Conservation (phyloP, 2,797 vertebrate genomes). For the Pseudomugil gertrudae region DNA sequence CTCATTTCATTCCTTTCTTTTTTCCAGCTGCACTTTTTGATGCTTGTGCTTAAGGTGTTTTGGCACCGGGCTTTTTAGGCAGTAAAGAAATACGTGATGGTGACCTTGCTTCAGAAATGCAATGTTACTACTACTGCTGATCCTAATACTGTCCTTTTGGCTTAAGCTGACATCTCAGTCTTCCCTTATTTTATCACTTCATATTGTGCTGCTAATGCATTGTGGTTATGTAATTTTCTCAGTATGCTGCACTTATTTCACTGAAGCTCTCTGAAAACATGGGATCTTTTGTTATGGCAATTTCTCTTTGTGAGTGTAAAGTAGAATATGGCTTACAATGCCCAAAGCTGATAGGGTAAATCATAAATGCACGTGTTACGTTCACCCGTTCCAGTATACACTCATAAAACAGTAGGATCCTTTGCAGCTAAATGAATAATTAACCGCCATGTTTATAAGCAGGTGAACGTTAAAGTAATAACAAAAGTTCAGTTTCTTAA, state of each 20-base stretch:
- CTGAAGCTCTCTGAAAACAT: not conserved
- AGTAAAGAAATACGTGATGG: not conserved
- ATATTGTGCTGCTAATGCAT: slow-evolving; percentile 12
- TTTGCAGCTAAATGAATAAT: slow-evolving; percentile 24
- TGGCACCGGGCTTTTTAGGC: slow-evolving; percentile 21
- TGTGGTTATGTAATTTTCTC: slow-evolving; percentile 4
- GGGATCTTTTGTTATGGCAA: not conserved
- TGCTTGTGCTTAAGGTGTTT: slow-evolving; percentile 50
- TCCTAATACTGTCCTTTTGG: slow-evolving; percentile 18
- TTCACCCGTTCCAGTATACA: not conserved
- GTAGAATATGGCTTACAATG: slow-evolving; percentile 1
- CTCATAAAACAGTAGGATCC: slow-evolving; percentile 6
- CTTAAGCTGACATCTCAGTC: slow-evolving; percentile 23
- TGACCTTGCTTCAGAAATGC: slow-evolving; percentile 21
- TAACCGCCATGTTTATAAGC: slow-evolving; percentile 20
- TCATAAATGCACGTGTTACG: slow-evolving; percentile 4
- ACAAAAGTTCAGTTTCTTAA: slow-evolving; percentile 25
- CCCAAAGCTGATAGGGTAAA: slow-evolving; percentile 5
- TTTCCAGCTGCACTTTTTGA: slow-evolving; percentile 35
- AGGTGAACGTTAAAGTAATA: slow-evolving; percentile 20
- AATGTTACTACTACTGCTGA: slow-evolving; percentile 9
- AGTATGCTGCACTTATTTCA: not conserved
- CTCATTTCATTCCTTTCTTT: slow-evolving; percentile 27
- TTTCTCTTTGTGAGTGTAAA: slow-evolving; percentile 11
- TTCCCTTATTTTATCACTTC: slow-evolving; percentile 7